Percentiles rank a stretch among this genome's conserved stretches.
Conservation (phyloP, 2,113 vertebrate genomes). For the Perca flavescens region DNA sequence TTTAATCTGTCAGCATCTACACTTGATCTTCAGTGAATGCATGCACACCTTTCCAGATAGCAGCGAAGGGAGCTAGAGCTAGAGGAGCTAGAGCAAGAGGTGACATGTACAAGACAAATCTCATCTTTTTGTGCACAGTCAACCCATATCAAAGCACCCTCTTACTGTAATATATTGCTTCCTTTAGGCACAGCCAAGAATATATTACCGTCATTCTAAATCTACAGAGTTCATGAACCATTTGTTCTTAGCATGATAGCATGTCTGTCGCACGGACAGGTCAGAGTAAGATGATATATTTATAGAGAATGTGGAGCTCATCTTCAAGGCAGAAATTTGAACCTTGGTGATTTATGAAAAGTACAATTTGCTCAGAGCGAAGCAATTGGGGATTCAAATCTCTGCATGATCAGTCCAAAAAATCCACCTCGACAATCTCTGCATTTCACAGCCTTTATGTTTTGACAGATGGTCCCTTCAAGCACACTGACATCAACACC, state of each 20-base stretch:
- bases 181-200: constrained; percentile 34
- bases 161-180: constrained; percentile 19
- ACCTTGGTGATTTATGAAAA: constrained; percentile 14
- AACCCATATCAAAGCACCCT: constrained; percentile 39
- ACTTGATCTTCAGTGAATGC: constrained; percentile 31
- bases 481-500: constrained; percentile 2
- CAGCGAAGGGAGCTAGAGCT: constrained; percentile 35
- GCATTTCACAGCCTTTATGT: constrained; percentile 2
- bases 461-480: constrained; percentile 11
- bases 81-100: constrained; percentile 59
- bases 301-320: background rate
- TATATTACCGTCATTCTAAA: constrained; percentile 45
- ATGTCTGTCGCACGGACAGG: background rate
- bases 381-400: background rate
- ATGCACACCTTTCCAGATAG: constrained; percentile 30
- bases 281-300: constrained; percentile 25
- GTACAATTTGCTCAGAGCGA: background rate
- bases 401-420: constrained; percentile 2
- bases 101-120: constrained; percentile 52
- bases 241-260: constrained; percentile 17
- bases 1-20: constrained; percentile 26
- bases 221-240: constrained; percentile 32
- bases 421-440: background rate
- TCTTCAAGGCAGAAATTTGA: constrained; percentile 5
- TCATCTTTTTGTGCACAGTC: constrained; percentile 33